Evolutionary conservation across 2,888 invertebrate genomes (phyloP), one percentile per base, ranked within the genome.

Genomic region (Noctua comes): DNA sequence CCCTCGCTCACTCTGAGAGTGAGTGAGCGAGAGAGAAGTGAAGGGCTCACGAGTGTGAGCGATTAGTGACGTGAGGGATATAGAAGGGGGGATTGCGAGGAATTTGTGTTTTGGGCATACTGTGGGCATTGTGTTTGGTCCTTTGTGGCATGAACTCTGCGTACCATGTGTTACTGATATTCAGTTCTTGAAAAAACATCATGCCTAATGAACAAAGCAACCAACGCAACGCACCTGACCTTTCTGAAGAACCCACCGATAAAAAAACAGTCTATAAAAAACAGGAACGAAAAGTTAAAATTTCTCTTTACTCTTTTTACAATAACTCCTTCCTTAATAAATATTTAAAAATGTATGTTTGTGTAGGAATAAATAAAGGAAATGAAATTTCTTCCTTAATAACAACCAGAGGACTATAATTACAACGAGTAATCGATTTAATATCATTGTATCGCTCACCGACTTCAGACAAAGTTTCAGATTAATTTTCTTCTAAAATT

Each of bases 41-140:
- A 76, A 86, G 77, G 68, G 76, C 68, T 77, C 70, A 77, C 57
- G 68, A 83, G 85, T 86, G 87, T 86, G 88, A 88, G 87, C 80
- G 82, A 88, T 88, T 88, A 88, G 83, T 84, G 78, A 83, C 68
- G 66, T 85, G 68, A 80, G 76, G 70, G 69, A 51, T 65, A 68
- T 74, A 69, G 75, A 36, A 68, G 79, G 73, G 74, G 51, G 54
- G 51, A 71, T 80, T 79, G 79, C 59, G 54, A 65, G 54, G 78
- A 75, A 76, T 81, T 83, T 77, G 65, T 73, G 79, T 85, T 77
- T 85, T 82, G 66, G 65, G 27, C 69, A 73, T 74, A 66, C 51
- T 51, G 68, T 24, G 62, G 57, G 59, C 66, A 79, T 79, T 72
- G 76, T 81, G 72, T 80, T 70, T 62, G 54, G 64, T 84, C 51